Conservation (phyloP, 2,888 invertebrate genomes). For the Pammene aurita region DNA sequence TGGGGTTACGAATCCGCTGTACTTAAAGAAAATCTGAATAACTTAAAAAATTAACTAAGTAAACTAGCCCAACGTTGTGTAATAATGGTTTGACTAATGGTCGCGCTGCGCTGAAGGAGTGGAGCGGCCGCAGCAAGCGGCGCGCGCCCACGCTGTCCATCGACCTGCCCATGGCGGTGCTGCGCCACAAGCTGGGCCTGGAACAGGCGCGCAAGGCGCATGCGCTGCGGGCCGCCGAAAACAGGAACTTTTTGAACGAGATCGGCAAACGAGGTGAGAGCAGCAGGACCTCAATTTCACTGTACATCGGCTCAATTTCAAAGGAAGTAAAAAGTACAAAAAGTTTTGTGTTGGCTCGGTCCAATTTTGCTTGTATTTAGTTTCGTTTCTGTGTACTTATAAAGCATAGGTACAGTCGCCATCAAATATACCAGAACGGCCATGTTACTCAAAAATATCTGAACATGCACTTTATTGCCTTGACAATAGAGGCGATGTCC, state of each 20-base stretch:
- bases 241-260: slow-evolving; percentile 88
- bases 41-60: too few species aligned
- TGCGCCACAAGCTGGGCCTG: slow-evolving; percentile 89
- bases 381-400: not conserved
- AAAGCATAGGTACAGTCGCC: not conserved
- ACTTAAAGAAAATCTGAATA: too few species aligned
- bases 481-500: too few species aligned
- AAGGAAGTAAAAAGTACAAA: not conserved
- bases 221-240: slow-evolving; percentile 82
- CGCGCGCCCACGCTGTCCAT: slow-evolving; percentile 90
- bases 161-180: slow-evolving; percentile 92
- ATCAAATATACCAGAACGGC: too few species aligned
- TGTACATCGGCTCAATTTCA: slow-evolving; percentile 3
- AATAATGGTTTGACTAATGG: slow-evolving; percentile 40
- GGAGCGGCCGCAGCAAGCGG: slow-evolving; percentile 79
- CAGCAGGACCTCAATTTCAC: slow-evolving; percentile 41
- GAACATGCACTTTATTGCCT: too few species aligned
- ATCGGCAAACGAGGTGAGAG: slow-evolving; percentile 88
- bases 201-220: slow-evolving; percentile 89
- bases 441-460: too few species aligned
- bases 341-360: not conserved
- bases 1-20: too few species aligned
- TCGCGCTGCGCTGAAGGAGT: slow-evolving; percentile 59
- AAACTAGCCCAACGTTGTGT: not conserved
- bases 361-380: not conserved